Percentiles rank a stretch among this genome's conserved stretches.
These are phyloP conservation scores for Chamaea fasciata DNA, from an alignment of 2,113 vertebrate species.

Conservation along the genomic window DNA sequence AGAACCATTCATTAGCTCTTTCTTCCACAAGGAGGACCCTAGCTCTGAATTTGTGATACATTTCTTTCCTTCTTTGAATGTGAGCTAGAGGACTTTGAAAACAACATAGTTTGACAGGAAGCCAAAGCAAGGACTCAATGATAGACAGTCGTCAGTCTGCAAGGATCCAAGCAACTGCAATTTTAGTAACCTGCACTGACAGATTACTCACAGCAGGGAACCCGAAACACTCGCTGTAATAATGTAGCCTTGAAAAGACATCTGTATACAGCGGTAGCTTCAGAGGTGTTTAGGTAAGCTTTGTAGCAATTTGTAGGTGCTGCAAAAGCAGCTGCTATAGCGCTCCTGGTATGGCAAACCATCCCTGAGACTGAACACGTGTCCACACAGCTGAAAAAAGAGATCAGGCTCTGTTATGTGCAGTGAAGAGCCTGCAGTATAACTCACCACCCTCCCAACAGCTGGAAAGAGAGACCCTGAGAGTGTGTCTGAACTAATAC, in stretches of 20 bases:
- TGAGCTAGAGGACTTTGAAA: background rate
- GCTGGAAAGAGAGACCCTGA: background rate
- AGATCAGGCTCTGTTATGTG: background rate
- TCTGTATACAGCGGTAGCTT: background rate
- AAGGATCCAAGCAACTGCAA: background rate
- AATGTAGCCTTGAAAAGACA: background rate
- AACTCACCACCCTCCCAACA: background rate
- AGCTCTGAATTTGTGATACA: background rate
- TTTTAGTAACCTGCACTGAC: background rate
- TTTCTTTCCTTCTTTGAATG: background rate
- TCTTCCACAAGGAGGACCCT: background rate
- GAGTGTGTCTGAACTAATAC: background rate
- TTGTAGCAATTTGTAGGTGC: background rate
- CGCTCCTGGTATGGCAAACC: accelerated
- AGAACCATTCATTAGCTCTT: background rate
- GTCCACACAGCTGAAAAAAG: background rate
- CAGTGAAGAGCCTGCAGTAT: background rate
- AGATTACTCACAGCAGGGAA: background rate
- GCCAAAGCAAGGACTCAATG: background rate
- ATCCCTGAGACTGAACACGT: background rate
- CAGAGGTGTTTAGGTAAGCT: background rate
- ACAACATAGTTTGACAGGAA: background rate
- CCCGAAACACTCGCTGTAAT: background rate
- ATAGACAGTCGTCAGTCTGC: background rate
- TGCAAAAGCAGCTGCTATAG: background rate